phyloP scores from a whole-genome alignment of 2,113 vertebrate species.

The Amblyornis subalaris region DNA sequence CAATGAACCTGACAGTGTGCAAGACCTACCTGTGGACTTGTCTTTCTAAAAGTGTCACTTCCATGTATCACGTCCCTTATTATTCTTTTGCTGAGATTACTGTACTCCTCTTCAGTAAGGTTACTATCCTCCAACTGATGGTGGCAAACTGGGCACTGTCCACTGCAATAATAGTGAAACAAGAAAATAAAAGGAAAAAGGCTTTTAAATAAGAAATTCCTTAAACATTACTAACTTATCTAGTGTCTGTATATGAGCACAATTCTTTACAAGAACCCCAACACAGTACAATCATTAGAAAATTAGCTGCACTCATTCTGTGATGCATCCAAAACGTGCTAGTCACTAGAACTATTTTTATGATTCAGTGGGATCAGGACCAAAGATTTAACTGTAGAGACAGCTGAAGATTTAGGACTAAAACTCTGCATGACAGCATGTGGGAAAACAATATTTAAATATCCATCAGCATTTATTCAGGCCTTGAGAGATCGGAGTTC shows the following conservation, averaged over 20 bases:
- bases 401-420: not conserved
- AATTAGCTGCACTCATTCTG: not conserved
- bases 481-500: not conserved
- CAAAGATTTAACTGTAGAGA: not conserved
- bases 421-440: not conserved
- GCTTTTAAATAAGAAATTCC: not conserved
- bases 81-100: slow-evolving; percentile 79
- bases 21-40: slow-evolving; percentile 83
- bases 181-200: not conserved
- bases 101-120: slow-evolving; percentile 84
- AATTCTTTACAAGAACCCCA: not conserved
- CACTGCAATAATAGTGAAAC: slow-evolving; percentile 67
- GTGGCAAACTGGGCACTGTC: slow-evolving; percentile 80
- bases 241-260: not conserved
- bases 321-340: not conserved
- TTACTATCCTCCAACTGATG: slow-evolving; percentile 83
- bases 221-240: not conserved
- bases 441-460: not conserved
- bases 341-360: not conserved
- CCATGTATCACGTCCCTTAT: slow-evolving; percentile 86
- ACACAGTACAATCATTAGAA: not conserved
- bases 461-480: not conserved
- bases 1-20: not conserved
- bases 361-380: not conserved
- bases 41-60: slow-evolving; percentile 86